A percentile compares a stretch with the other conserved stretches of the same genome.
phyloP scores from a whole-genome alignment of 1,140 invertebrate species.

The Anastrepha ludens region DNA sequence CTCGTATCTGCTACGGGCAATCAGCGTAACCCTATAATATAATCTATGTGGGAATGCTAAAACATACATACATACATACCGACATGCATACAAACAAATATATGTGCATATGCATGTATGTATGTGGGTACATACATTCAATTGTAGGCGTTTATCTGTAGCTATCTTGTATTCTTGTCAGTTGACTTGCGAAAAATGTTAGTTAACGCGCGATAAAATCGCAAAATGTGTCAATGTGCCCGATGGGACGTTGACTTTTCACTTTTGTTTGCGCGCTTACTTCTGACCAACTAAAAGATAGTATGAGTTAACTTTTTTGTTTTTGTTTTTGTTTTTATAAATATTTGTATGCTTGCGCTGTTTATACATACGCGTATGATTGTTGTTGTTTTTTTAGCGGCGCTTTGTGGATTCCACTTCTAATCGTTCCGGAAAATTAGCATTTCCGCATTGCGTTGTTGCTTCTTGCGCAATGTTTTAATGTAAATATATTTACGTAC shows the following conservation, averaged over 20 bases:
- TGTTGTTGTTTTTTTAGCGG: background rate
- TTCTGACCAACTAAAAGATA: too few relatives aligned
- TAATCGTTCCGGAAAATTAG: conserved; percentile 14
- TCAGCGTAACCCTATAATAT: background rate
- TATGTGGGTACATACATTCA: background rate
- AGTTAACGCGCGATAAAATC: conserved; percentile 52
- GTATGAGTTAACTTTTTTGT: background rate
- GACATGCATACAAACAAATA: background rate
- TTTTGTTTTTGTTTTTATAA: background rate
- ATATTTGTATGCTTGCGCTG: background rate
- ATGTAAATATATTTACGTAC: background rate
- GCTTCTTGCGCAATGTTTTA: background rate
- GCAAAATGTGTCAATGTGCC: conserved; percentile 33
- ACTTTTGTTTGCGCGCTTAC: background rate
- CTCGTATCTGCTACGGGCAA: background rate
- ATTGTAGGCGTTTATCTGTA: conserved; percentile 36
- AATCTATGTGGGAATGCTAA: conserved; percentile 42
- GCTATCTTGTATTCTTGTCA: conserved; percentile 8
- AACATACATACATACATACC: background rate
- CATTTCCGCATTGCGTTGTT: background rate
- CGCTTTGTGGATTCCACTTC: background rate
- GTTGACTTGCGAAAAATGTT: conserved; percentile 24
- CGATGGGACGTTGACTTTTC: conserved; percentile 45
- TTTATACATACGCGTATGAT: background rate
- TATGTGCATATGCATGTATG: background rate